phyloP scores from a whole-genome alignment of 2,797 vertebrate species.

The Danio jaintianensis region DNA sequence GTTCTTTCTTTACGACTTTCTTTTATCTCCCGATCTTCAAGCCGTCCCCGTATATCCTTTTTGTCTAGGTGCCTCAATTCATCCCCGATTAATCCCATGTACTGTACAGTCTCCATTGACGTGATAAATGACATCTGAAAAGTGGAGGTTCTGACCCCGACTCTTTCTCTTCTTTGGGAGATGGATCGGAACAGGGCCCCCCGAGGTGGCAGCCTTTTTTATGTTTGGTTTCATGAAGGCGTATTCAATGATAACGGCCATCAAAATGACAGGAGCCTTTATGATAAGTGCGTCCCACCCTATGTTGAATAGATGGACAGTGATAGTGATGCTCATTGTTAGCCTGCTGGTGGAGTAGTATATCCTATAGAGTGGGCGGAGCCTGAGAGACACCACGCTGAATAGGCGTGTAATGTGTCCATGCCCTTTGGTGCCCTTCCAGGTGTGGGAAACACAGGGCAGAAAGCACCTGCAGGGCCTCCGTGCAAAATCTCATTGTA shows the following conservation, averaged over 20 bases:
- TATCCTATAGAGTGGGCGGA: constrained; percentile 77
- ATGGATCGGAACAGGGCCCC: constrained; percentile 53
- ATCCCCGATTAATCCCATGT: constrained; percentile 37
- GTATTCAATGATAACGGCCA: constrained; percentile 74
- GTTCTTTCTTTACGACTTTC: constrained; percentile 45
- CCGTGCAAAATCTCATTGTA: constrained; percentile 68
- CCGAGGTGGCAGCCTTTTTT: constrained; percentile 56
- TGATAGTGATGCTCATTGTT: constrained; percentile 79
- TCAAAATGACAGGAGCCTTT: constrained; percentile 79
- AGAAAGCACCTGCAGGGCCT: constrained; percentile 76
- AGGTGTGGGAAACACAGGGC: constrained; percentile 77
- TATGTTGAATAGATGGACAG: constrained; percentile 78
- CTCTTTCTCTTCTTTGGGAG: constrained; percentile 47
- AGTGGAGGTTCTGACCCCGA: constrained; percentile 54
- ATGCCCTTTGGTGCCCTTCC: constrained; percentile 77
- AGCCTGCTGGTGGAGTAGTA: constrained; percentile 68
- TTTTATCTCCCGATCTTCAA: constrained; percentile 46
- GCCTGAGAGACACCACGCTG: constrained; percentile 69
- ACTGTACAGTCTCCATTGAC: constrained; percentile 47
- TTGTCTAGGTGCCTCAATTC: constrained; percentile 36
- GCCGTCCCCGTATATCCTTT: constrained; percentile 29
- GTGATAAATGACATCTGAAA: constrained; percentile 53
- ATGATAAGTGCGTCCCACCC: constrained; percentile 76
- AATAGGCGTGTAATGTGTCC: constrained; percentile 80
- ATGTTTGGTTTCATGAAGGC: constrained; percentile 58